Evolutionary conservation across 2,888 invertebrate species (phyloP).

Genomic region (Xestia ashworthii): DNA sequence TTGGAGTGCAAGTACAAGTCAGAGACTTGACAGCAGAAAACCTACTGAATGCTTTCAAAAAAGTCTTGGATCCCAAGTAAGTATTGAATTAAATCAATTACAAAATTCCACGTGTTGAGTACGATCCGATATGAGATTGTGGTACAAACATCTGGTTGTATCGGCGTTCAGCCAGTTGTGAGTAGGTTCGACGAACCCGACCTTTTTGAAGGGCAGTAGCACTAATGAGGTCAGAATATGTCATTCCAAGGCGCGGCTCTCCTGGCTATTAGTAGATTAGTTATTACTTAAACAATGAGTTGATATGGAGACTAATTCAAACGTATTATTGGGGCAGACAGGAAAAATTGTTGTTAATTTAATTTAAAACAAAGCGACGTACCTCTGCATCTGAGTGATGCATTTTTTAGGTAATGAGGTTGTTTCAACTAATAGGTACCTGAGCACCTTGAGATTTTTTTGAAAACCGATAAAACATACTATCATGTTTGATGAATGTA

Average conservation of each 20-base stretch:
- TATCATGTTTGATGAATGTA: too few species aligned
- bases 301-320: not conserved
- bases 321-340: not conserved
- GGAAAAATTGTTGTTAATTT: not conserved
- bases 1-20: constrained; percentile 86
- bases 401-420: not conserved
- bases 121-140: not conserved
- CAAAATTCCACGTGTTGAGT: not conserved
- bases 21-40: constrained; percentile 87
- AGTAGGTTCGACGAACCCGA: not conserved
- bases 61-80: constrained; percentile 90
- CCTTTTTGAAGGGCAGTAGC: not conserved
- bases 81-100: constrained; percentile 60
- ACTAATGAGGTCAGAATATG: not conserved
- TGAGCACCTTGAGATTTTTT: too few species aligned
- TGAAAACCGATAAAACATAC: too few species aligned
- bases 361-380: not conserved
- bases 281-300: not conserved
- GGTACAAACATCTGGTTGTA: not conserved
- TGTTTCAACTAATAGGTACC: not conserved
- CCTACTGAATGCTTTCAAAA: constrained; percentile 87
- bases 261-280: not conserved
- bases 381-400: not conserved
- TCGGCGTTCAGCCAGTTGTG: not conserved
- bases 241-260: not conserved